These are phyloP conservation scores for Rhinella marina DNA, from an alignment of 2,797 vertebrate species.

Conservation along the genomic window DNA sequence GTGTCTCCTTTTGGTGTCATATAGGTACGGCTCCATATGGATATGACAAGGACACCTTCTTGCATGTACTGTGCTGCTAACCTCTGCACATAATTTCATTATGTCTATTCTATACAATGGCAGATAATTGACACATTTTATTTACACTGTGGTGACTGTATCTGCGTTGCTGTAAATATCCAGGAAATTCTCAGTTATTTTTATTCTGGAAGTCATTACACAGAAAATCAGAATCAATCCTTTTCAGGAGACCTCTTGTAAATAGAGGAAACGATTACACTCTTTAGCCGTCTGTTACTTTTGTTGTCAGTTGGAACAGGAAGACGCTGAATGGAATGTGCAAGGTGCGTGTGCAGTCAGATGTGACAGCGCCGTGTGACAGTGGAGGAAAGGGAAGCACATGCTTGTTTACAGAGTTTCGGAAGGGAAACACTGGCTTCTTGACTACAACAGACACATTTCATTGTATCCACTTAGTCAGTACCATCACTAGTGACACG, in stretches of 20 bases:
- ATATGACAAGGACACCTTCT: too few species aligned
- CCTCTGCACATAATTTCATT: too few species aligned
- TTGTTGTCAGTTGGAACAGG: conserved; percentile 57
- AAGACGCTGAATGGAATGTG: conserved; percentile 38
- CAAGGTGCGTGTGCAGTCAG: conserved; percentile 54
- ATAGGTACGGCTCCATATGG: too few species aligned
- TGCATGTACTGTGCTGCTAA: too few species aligned
- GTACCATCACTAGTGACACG: background rate
- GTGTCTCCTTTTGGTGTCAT: too few species aligned
- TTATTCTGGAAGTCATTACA: conserved; percentile 30
- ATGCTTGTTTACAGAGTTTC: conserved; percentile 47
- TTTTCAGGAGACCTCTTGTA: conserved; percentile 21
- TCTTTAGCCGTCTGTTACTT: conserved; percentile 51
- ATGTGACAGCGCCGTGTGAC: conserved; percentile 44
- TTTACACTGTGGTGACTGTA: background rate
- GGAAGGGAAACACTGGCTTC: conserved; percentile 47
- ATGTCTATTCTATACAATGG: background rate
- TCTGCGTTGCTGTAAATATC: background rate
- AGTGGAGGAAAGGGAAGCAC: conserved; percentile 60
- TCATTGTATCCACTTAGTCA: conserved; percentile 2
- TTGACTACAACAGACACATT: conserved; percentile 32
- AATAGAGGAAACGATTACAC: conserved; percentile 39
- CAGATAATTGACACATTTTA: too few species aligned
- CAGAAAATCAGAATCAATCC: conserved; percentile 2
- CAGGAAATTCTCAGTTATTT: conserved; percentile 48